Base-by-base conservation (phyloP, 2,113 vertebrate species). In the Sminthopsis crassicaudata region DNA sequence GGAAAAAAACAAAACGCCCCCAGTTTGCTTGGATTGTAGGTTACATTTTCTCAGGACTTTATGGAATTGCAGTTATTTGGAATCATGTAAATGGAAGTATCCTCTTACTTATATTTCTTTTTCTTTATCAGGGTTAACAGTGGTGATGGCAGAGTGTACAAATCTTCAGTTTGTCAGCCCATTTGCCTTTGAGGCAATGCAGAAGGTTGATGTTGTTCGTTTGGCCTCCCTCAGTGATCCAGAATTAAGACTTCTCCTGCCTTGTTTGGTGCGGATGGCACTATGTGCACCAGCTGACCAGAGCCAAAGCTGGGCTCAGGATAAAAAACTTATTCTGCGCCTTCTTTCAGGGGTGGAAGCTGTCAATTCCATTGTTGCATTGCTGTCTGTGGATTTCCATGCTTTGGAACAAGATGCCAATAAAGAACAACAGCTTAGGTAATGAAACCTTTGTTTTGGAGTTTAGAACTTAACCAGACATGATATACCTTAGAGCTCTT, bases 301-400 rank as follows among this genome's bases (percentile, higher is more conserved):
- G 98, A 99, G 99, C 98, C 99, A 99, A 93, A 98, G 99, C 96
- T 99, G 99, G 99, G 99, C 99, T 14, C 99, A 99, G 98, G 99
- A 99, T 98, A 99, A 99, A 98, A 99, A 99, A 96, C 99, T 99
- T 42, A 99, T 99, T 95, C 99, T 99, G 57, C 99, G 99, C 60
- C 99, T 99, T 92, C 99, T 99, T 6, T 99, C 99, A 0, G 99
- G 99, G 10, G 99, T 99, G 92, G 99, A 99, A 98, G 99, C 99
- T 0, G 99, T 99, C 90, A 99, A 99, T 96, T 99, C 99, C 94
- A 99, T 99, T 27, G 99, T 99, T 23, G 99, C 99, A 0, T 97
- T 99, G 95, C 95, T 99, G n/a, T 99, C 99, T 48, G 99, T 99
- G 91, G 99, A 99, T 93, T 99, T 99, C 94, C 99, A 99, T 88